These are phyloP conservation scores for Varecia variegata DNA, from an alignment of 2,797 vertebrate genomes.

Conservation along the genomic window DNA sequence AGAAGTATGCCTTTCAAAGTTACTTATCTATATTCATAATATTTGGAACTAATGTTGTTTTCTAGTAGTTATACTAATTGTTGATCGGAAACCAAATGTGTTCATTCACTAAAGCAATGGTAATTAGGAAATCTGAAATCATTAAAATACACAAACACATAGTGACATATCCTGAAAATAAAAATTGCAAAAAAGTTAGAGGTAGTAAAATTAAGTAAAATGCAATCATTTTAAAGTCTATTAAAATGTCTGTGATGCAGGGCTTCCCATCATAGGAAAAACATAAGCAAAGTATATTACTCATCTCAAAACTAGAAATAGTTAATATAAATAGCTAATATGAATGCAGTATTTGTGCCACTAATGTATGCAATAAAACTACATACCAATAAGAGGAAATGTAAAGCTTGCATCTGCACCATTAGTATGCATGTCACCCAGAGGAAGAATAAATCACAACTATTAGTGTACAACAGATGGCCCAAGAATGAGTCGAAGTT, in stretches of 20 bases:
- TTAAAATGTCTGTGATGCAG: constrained; percentile 46
- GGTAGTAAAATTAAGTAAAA: constrained; percentile 58
- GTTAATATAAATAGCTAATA: constrained; percentile 58
- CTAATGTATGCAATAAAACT: constrained; percentile 63
- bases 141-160: background rate
- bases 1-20: background rate
- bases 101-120: constrained; percentile 8
- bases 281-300: constrained; percentile 48
- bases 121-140: constrained; percentile 35
- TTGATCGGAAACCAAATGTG: background rate
- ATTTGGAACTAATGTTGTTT: constrained; percentile 33
- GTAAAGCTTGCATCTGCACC: constrained; percentile 75
- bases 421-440: constrained; percentile 43
- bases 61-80: background rate
- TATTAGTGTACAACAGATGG: constrained; percentile 77
- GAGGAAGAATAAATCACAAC: constrained; percentile 76
- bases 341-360: constrained; percentile 68
- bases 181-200: background rate
- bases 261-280: constrained; percentile 44
- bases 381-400: constrained; percentile 71
- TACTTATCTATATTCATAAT: background rate
- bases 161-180: constrained; percentile 39
- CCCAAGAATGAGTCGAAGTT: constrained; percentile 60
- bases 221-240: constrained; percentile 25
- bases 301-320: constrained; percentile 64